A percentile compares a stretch with the other conserved stretches of the same genome.
Conservation (phyloP, 2,113 vertebrate species). For the Siniperca knerii region DNA sequence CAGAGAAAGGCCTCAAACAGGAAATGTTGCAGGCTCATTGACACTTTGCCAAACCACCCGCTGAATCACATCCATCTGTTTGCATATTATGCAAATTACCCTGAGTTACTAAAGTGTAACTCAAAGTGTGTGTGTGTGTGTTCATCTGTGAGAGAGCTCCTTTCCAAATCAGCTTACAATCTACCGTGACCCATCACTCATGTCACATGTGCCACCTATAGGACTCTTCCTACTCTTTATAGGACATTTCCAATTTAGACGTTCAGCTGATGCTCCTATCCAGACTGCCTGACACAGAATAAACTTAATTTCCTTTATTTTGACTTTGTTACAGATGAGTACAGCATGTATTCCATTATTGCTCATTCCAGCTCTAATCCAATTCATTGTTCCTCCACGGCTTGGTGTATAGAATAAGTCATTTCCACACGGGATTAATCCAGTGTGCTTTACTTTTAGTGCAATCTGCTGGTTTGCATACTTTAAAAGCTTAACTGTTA, state of each 20-base stretch:
- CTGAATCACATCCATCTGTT: constrained; percentile 65
- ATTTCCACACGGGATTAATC: constrained; percentile 64
- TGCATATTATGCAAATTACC: constrained; percentile 72
- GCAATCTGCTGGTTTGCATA: constrained; percentile 65
- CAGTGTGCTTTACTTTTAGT: constrained; percentile 50
- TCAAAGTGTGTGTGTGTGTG: constrained; percentile 25
- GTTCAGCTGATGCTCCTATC: not conserved
- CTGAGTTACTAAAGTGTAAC: constrained; percentile 48
- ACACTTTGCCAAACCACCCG: constrained; percentile 62
- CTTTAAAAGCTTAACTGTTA: constrained; percentile 67
- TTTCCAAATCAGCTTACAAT: constrained; percentile 25
- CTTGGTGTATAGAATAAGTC: constrained; percentile 44
- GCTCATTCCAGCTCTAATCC: constrained; percentile 55
- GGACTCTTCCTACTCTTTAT: not conserved
- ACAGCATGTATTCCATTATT: constrained; percentile 27
- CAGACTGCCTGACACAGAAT: not conserved
- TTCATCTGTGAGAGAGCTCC: constrained; percentile 6
- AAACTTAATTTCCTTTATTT: constrained; percentile 30
- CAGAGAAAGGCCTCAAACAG: constrained; percentile 58
- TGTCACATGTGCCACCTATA: not conserved
- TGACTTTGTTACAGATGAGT: constrained; percentile 3
- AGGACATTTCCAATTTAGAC: not conserved
- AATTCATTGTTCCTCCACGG: constrained; percentile 39
- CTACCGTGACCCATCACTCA: constrained; percentile 7
- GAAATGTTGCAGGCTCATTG: constrained; percentile 50